Evolutionary conservation across 2,797 vertebrate species (phyloP), one percentile per base, ranked within the genome.

Genomic region (Podarcis siculus): DNA sequence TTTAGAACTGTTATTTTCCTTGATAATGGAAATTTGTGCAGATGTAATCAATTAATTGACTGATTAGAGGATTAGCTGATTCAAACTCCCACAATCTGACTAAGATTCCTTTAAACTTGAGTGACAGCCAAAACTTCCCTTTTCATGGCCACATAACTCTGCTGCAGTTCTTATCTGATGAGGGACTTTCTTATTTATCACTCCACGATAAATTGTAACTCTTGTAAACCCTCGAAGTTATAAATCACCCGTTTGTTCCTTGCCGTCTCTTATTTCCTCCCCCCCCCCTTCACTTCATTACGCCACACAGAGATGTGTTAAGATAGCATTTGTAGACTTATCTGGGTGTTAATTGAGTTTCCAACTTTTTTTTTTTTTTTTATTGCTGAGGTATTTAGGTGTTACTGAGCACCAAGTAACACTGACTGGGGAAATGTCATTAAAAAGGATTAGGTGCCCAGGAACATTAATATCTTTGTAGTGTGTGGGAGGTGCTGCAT

Each of bases 281-380:
- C 25, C 42, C 3, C 73, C 32, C 30, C 30, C 21, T 8, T 85
- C 15, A 0, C 71, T 64, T 58, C 64, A 80, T 80, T 82, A 86
- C 84, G 35, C 0, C 61, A 88, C 45, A 13, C 1, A 23, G 7
- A 23, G 67, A 42, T 83, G 86, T 91, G 3, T 82, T 42, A 86
- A 87, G 72, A 37, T 2, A 64, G 5, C 66, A 2, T 79, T 23
- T 13, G 45, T 72, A 69, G 76, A 79, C 32, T 86, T 91, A 37
- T 23, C 1, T 83, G 90, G 89, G 78, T 80, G 2, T 88, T 83
- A 79, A 90, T 83, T 79, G 77, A 76, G 39, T 93, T 86, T 82
- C n/a, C 66, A 12, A 30, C 85, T 4, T 90, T 80, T 66, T 35
- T 37, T 37, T 37, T 15, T 76, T 12, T 4, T 78, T 30, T 49